phyloP scores from a whole-genome alignment of 2,113 vertebrate genomes.

The Sinosuthora webbiana region DNA sequence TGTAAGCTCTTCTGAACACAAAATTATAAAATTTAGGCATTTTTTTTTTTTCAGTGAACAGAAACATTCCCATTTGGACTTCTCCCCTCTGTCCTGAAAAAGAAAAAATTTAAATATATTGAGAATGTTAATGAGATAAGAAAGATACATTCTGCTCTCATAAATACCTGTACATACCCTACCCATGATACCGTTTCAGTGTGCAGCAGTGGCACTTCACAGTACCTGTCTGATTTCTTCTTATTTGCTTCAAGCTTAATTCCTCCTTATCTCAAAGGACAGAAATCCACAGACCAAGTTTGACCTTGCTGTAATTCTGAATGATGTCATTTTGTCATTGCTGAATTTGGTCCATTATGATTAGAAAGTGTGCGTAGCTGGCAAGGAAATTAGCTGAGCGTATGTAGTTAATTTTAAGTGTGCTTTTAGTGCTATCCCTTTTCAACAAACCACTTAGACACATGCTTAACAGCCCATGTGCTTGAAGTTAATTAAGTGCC shows the following conservation, averaged over 20 bases:
- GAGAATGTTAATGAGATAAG: not conserved
- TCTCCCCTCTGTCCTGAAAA: not conserved
- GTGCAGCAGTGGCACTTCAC: not conserved
- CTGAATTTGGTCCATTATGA: constrained; percentile 26
- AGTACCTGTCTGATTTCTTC: not conserved
- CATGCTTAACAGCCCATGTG: constrained; percentile 55
- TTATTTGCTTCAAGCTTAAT: constrained; percentile 19
- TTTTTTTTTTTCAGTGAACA: not conserved
- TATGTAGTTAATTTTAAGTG: constrained; percentile 56
- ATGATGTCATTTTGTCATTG: constrained; percentile 4
- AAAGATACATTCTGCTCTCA: not conserved
- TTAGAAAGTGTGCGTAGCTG: constrained; percentile 22
- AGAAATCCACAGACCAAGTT: not conserved
- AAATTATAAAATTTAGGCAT: not conserved
- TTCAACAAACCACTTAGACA: constrained; percentile 65
- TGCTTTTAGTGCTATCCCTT: constrained; percentile 52
- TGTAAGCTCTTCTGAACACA: not conserved
- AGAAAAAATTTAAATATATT: not conserved
- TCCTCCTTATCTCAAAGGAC: not conserved
- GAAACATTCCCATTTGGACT: not conserved
- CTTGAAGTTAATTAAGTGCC: constrained; percentile 66
- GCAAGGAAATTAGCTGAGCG: constrained; percentile 46
- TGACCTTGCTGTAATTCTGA: constrained; percentile 38
- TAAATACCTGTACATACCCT: not conserved
- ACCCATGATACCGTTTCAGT: not conserved